Conservation (phyloP, 2,113 vertebrate species). For the Urocynchramus pylzowi region DNA sequence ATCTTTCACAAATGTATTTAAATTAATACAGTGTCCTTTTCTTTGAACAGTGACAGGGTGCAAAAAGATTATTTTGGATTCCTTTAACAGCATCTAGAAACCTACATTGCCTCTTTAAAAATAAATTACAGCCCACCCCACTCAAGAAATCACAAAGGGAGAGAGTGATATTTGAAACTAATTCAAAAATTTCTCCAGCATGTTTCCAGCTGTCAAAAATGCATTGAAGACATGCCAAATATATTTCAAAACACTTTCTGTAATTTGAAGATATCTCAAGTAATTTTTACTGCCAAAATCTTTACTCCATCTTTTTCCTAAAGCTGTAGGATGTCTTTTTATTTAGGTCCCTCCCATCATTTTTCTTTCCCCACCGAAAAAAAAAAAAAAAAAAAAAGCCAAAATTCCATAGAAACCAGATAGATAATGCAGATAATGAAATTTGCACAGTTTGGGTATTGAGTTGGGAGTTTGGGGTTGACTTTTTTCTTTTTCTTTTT, state of each 20-base stretch:
- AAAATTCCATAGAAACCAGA: neutral
- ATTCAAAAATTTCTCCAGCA: conserved; percentile 45
- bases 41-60: conserved; percentile 54
- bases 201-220: conserved; percentile 64
- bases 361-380: neutral
- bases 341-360: neutral
- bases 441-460: neutral
- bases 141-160: conserved; percentile 62
- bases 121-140: conserved; percentile 66
- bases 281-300: conserved; percentile 34
- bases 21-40: conserved; percentile 74
- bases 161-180: conserved; percentile 59
- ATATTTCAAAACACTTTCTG: conserved; percentile 66
- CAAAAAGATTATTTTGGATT: conserved; percentile 64
- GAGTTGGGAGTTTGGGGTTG: neutral
- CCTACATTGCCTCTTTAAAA: conserved; percentile 69
- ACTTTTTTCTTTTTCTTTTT: neutral
- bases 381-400: too few relatives aligned
- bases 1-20: conserved; percentile 72
- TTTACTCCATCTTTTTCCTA: conserved; percentile 50
- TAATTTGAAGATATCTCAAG: conserved; percentile 53
- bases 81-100: conserved; percentile 53
- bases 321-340: neutral
- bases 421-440: neutral
- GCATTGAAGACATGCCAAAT: conserved; percentile 60